Base-by-base conservation (phyloP, 2,113 vertebrate genomes). In the Cochlearius cochlearius region DNA sequence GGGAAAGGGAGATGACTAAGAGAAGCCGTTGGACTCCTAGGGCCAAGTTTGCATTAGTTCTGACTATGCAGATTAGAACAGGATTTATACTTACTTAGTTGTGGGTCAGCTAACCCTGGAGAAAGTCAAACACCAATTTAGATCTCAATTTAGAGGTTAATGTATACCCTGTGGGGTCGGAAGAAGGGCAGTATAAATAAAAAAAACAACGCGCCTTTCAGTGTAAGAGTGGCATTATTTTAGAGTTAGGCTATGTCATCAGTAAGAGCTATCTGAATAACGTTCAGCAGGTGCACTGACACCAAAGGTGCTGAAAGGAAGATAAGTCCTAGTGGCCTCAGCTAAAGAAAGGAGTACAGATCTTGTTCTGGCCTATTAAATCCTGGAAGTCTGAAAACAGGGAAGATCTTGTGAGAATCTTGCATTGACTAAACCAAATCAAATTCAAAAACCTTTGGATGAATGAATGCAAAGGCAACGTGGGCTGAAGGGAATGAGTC, bases 171-270 rank as follows among this genome's bases (percentile, higher is more conserved):
- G 2, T 50, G 27, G 12, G 3, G 4, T 64, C 3, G 0, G 27
- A 83, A 83, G 36, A 19, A 83, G 18, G 22, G 12, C 23, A 69
- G 16, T 62, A 10, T 53, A 58, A 55, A 10, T 90, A 27, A 84
- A 93, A 72, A 59, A 73, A 3, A 0, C 4, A 27, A 15, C 1
- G 1, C 27, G 5, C 3, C 17, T 76, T 86, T 83, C 0, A 2
- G 5, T 86, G 45, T 56, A 66, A 62, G 27, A 66, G 10, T 62
- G 25, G 11, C 36, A 32, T 58, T 91, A 43, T 62, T 90, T 77
- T 81, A 36, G 34, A 39, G 19, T 53, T 72, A 77, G 30, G 10
- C 12, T 67, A 27, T 0, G 0, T 73, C 12, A 17, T 20, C 21
- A 38, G 0, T 74, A 56, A 76, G 22, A 77, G 10, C 17, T 60